Base-by-base conservation (phyloP, 2,113 vertebrate genomes). In the Carettochelys insculpta region DNA sequence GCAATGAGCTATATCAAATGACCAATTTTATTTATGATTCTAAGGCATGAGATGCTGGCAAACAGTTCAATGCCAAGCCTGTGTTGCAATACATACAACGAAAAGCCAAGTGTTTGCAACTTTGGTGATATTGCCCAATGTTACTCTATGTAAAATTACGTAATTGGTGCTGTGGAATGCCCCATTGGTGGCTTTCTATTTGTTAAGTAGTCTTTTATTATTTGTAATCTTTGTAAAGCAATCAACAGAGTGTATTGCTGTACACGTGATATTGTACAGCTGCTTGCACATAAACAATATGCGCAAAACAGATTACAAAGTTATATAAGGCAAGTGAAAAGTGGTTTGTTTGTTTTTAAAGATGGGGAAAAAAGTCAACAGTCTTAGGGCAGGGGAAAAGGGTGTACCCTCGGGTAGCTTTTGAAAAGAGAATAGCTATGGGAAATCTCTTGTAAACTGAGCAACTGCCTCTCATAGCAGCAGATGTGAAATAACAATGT, bases 111-210 rank as follows among this genome's bases (percentile, higher is more conserved):
- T 48, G 38, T 4, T 80, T 27, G 27, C 48, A 75, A 3, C 0
- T 0, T 3, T 87, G 43, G 22, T 2, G 0, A 41, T 87, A 56
- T 83, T 22, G 24, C 16, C 27, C 34, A 41, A 1, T 34, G 27
- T 5, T 5, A 50, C 75, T 24, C 56, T 4, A 22, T 45, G 24
- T 29, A 24, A 95, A 38, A 4, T 75, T 53, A n/a, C 24, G 45
- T 47, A 86, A 82, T 34, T 41, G 45, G 3, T 54, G 43, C 10
- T 71, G 3, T 9, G 22, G 27, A 92, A 77, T 16, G 8, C 3
- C 38, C 38, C 19, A 47, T 77, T 43, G 17, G 34, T n/a, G 16
- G 58, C 31, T 65, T 4, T 65, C 58, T 65, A 27, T 61, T 0
- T 53, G 10, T 81, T 91, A 52, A 11, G 24, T 65, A 86, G 47